Conservation (phyloP, 2,888 invertebrate species). For the Mayetiola destructor region DNA sequence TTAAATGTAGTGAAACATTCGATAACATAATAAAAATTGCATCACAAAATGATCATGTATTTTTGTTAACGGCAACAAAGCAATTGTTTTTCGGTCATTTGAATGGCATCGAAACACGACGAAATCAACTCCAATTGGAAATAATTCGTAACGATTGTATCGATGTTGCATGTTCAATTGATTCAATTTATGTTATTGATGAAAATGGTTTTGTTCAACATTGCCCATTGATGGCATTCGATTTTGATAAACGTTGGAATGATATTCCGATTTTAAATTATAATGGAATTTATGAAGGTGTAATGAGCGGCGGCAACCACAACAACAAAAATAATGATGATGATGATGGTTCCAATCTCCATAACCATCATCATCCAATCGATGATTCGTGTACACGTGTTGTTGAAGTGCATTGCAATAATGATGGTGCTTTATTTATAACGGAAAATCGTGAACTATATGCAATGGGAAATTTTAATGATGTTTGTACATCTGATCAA, state of each 20-base stretch:
- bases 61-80: slow-evolving; percentile 17
- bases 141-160: slow-evolving; percentile 16
- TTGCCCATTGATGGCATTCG: not conserved
- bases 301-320: not conserved
- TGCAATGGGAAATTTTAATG: slow-evolving; percentile 31
- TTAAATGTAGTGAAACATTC: not conserved
- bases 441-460: slow-evolving; percentile 27
- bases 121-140: not conserved
- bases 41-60: slow-evolving; percentile 16
- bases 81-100: slow-evolving; percentile 17
- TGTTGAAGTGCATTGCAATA: slow-evolving; percentile 27
- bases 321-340: too few relatives aligned
- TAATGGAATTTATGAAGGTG: slow-evolving; percentile 10
- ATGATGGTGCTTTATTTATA: slow-evolving; percentile 30
- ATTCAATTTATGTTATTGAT: slow-evolving; percentile 19
- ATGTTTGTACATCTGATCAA: slow-evolving; percentile 35
- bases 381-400: slow-evolving; percentile 16
- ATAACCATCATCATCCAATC: not conserved
- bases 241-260: slow-evolving; percentile 2
- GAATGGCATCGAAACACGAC: not conserved
- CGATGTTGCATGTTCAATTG: slow-evolving; percentile 19
- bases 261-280: slow-evolving; percentile 1
- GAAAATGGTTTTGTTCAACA: slow-evolving; percentile 18
- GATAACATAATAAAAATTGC: slow-evolving; percentile 16
- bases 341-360: not conserved